Evolutionary conservation across 2,888 invertebrate species (phyloP).

Genomic region (Ditylenchus weischeri): DNA sequence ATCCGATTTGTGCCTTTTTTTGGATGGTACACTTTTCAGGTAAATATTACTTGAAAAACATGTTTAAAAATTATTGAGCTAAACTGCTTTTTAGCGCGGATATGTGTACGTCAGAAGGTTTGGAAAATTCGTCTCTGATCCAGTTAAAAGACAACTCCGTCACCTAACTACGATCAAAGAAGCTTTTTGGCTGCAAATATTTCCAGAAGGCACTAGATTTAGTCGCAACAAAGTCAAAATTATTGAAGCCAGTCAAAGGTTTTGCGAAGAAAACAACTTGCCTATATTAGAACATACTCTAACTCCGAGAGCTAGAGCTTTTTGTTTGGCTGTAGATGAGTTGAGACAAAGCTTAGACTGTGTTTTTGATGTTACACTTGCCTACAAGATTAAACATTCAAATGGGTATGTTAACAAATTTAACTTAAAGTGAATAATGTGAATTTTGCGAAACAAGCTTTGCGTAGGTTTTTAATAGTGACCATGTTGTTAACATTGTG

Average conservation of each 20-base stretch:
- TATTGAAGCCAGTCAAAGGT: constrained; percentile 38
- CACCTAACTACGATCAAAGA: constrained; percentile 41
- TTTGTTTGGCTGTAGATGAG: constrained; percentile 39
- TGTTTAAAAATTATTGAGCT: constrained; percentile 11
- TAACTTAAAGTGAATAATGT: too few species aligned
- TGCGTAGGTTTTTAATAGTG: too few species aligned
- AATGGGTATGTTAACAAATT: not conserved
- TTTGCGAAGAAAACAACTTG: constrained; percentile 30
- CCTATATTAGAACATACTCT: constrained; percentile 41
- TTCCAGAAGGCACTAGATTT: constrained; percentile 49
- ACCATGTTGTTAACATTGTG: too few species aligned
- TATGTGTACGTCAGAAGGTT: constrained; percentile 55
- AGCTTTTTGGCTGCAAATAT: constrained; percentile 51
- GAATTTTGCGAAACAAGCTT: too few species aligned
- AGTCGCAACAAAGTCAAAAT: constrained; percentile 30
- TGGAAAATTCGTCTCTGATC: constrained; percentile 43
- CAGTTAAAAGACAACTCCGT: constrained; percentile 43
- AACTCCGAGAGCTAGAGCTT: constrained; percentile 47
- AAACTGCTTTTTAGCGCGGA: constrained; percentile 39
- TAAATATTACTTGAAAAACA: constrained; percentile 14
- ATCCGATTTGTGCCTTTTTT: constrained; percentile 53
- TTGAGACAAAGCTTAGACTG: constrained; percentile 44
- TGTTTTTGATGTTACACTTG: constrained; percentile 54
- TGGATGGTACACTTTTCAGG: constrained; percentile 57
- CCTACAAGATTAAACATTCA: constrained; percentile 37